These are phyloP conservation scores for Dromaius novaehollandiae DNA, from an alignment of 2,113 vertebrate species.

Conservation along the genomic window DNA sequence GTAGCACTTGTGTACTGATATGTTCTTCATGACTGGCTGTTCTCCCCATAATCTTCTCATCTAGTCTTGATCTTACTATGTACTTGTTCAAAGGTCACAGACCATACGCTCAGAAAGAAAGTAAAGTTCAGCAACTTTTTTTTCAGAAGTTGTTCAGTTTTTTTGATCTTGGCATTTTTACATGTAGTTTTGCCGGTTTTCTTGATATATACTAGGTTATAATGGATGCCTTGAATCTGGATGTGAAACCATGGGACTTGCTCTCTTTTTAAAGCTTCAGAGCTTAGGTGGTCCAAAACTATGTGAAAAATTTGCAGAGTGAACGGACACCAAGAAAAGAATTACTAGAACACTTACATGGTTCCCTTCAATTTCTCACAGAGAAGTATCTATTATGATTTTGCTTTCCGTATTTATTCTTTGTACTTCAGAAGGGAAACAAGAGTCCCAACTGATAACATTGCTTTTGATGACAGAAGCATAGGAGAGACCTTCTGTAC, in stretches of 20 bases:
- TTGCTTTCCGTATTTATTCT: too few species aligned
- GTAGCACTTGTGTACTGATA: neutral
- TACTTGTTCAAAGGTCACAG: rapidly evolving
- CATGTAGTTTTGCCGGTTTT: rapidly evolving
- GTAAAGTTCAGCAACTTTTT: neutral
- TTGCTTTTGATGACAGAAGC: too few species aligned
- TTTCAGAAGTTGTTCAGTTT: too few species aligned
- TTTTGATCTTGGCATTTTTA: rapidly evolving
- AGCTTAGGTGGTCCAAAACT: neutral
- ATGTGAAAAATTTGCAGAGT: neutral
- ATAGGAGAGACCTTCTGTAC: too few species aligned
- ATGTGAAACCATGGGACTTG: rapidly evolving
- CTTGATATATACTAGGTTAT: rapidly evolving
- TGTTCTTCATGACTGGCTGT: rapidly evolving
- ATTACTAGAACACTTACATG: too few species aligned
- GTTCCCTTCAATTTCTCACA: too few species aligned
- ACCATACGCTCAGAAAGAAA: too few species aligned
- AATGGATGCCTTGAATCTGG: rapidly evolving
- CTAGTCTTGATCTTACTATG: rapidly evolving
- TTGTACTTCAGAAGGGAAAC: neutral
- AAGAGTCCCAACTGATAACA: too few species aligned
- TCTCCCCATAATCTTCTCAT: neutral
- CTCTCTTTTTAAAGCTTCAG: rapidly evolving
- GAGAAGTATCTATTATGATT: too few species aligned
- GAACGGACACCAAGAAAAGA: too few species aligned